These are phyloP conservation scores for Melopsittacus undulatus DNA, from an alignment of 2,797 vertebrate species.

Conservation along the genomic window DNA sequence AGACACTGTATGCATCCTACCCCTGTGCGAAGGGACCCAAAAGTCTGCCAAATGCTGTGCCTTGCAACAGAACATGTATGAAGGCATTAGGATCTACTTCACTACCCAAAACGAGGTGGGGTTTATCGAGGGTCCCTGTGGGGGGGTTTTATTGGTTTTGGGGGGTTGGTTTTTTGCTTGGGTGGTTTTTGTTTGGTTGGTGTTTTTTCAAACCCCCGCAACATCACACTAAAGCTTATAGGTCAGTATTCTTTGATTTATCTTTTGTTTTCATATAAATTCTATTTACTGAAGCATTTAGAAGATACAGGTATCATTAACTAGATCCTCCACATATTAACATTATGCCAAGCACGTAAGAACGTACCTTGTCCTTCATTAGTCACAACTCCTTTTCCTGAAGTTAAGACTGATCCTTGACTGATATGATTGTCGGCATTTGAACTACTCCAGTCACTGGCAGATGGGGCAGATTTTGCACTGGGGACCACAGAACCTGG, in stretches of 20 bases:
- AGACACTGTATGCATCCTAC: neutral
- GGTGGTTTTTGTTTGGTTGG: neutral
- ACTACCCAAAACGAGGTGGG: accelerated
- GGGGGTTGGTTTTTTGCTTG: neutral
- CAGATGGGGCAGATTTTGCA: slow-evolving; percentile 55
- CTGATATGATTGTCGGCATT: slow-evolving; percentile 55
- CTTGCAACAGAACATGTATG: neutral
- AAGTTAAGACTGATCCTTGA: slow-evolving; percentile 59
- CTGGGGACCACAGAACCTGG: slow-evolving; percentile 47
- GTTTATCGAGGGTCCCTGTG: neutral
- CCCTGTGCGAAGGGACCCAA: neutral
- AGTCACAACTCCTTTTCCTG: slow-evolving; percentile 43
- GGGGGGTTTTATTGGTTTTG: neutral
- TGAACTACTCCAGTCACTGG: slow-evolving; percentile 73
- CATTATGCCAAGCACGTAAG: neutral
- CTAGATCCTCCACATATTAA: neutral
- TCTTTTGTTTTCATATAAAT: neutral
- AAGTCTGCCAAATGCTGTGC: neutral
- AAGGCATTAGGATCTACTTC: neutral
- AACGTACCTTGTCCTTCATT: slow-evolving; percentile 71
- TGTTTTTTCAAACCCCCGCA: neutral
- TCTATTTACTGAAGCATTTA: neutral
- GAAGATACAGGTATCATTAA: neutral
- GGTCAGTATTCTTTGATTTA: accelerated
- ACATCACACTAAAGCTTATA: neutral